These are phyloP conservation scores for Sycophila texana DNA, from an alignment of 2,888 invertebrate genomes.

Conservation along the genomic window DNA sequence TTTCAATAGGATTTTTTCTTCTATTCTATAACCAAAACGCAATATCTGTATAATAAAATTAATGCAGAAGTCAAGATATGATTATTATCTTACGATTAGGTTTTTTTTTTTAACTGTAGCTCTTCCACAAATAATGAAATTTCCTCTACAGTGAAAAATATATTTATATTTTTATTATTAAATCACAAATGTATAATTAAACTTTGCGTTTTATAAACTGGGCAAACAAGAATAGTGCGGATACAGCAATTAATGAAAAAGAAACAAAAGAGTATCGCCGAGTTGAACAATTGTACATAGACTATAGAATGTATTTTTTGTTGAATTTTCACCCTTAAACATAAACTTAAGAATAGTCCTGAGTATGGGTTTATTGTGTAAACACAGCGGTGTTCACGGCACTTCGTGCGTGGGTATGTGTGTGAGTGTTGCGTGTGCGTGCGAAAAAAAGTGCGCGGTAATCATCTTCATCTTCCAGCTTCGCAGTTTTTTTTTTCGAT, in stretches of 20 bases:
- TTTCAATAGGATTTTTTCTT: background rate
- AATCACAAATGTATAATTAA: background rate
- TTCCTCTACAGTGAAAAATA: background rate
- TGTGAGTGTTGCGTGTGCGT: conserved; percentile 12
- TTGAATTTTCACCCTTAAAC: conserved; percentile 52
- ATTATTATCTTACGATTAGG: background rate
- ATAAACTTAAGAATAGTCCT: conserved; percentile 15
- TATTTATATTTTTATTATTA: background rate
- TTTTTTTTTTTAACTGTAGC: background rate
- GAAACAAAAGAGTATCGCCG: conserved; percentile 35
- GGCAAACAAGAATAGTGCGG: background rate
- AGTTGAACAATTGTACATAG: conserved; percentile 56
- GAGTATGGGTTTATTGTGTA: background rate
- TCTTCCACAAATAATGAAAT: conserved; percentile 14
- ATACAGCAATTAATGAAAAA: background rate
- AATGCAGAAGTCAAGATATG: background rate
- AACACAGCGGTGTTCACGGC: conserved; percentile 4
- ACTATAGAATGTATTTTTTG: conserved; percentile 44
- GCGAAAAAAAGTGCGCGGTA: conserved; percentile 14
- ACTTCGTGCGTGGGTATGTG: background rate
- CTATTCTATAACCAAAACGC: no score
- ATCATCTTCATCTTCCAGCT: conserved; percentile 42
- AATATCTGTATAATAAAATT: no score
- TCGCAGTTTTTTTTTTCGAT: conserved; percentile 25
- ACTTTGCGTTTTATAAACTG: conserved; percentile 12